Evolutionary conservation across 2,797 vertebrate species (phyloP).

Genomic region (Coregonus suidteri): DNA sequence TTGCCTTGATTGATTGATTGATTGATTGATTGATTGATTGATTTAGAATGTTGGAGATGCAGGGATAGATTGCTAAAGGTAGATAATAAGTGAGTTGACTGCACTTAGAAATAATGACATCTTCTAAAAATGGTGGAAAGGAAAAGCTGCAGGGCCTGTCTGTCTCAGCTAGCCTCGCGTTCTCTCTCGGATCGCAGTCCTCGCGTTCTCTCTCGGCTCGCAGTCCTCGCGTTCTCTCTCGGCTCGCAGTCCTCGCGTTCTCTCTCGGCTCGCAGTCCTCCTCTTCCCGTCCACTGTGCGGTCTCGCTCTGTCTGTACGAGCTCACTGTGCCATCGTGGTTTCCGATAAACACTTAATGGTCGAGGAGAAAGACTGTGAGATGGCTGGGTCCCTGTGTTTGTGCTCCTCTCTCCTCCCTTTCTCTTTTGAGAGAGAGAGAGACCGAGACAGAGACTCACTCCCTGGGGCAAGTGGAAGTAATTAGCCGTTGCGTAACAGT

Average conservation of each 20-base stretch:
- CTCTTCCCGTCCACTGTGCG: conserved; percentile 12
- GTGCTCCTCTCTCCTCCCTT: no score
- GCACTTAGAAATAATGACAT: conserved; percentile 65
- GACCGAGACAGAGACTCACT: background rate
- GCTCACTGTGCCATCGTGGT: background rate
- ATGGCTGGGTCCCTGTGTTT: background rate
- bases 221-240: conserved; percentile 26
- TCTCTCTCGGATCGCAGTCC: conserved; percentile 21
- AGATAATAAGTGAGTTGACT: background rate
- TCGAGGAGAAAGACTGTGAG: no score
- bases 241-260: no score
- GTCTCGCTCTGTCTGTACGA: conserved; percentile 7
- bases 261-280: no score
- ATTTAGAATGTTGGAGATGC: background rate
- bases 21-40: no score
- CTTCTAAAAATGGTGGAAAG: conserved; percentile 64
- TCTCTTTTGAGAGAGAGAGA: no score
- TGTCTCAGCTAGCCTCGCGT: conserved; percentile 58
- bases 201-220: no score
- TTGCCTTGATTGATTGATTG: no score
- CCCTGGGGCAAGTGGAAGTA: conserved; percentile 67
- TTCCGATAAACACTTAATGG: background rate
- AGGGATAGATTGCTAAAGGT: background rate
- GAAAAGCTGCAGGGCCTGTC: conserved; percentile 65
- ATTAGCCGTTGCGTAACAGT: conserved; percentile 74